Percentiles rank a stretch among this genome's conserved stretches.
phyloP scores from a whole-genome alignment of 2,113 vertebrate species.

The Odontophorus gujanensis region DNA sequence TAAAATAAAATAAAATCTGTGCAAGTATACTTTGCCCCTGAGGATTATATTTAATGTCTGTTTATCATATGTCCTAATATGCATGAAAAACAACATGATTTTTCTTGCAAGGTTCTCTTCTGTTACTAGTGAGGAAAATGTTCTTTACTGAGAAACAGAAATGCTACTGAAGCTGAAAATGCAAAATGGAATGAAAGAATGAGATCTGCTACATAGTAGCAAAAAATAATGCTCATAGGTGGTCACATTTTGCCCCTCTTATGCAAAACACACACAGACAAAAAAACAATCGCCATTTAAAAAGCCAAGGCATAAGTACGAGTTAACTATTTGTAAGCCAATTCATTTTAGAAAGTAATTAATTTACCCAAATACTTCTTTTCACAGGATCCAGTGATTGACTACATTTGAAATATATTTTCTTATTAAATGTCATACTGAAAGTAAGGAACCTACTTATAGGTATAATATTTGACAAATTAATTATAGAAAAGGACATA shows the following conservation, averaged over 20 bases:
- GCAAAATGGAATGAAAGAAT: background rate
- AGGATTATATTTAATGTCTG: conserved; percentile 20
- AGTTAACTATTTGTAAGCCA: background rate
- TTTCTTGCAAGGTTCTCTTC: background rate
- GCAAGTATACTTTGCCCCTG: conserved; percentile 1
- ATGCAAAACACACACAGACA: background rate
- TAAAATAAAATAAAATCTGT: background rate
- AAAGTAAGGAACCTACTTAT: background rate
- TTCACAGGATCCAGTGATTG: background rate
- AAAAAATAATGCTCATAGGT: background rate
- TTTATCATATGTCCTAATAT: conserved; percentile 24
- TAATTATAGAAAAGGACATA: background rate
- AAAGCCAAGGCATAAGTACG: background rate
- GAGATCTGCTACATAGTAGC: background rate
- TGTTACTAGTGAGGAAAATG: background rate
- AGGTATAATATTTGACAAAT: background rate
- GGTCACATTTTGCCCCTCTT: background rate
- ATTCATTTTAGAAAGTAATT: background rate
- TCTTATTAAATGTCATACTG: background rate
- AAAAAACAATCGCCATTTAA: background rate
- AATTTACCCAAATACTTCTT: background rate
- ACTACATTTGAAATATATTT: background rate
- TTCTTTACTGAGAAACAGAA: background rate
- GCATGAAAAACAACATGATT: conserved; percentile 13
- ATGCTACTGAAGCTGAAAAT: background rate